A percentile compares a stretch with the other conserved stretches of the same genome.
These are phyloP conservation scores for Eledone cirrhosa DNA, from an alignment of 2,888 invertebrate species.

Conservation along the genomic window DNA sequence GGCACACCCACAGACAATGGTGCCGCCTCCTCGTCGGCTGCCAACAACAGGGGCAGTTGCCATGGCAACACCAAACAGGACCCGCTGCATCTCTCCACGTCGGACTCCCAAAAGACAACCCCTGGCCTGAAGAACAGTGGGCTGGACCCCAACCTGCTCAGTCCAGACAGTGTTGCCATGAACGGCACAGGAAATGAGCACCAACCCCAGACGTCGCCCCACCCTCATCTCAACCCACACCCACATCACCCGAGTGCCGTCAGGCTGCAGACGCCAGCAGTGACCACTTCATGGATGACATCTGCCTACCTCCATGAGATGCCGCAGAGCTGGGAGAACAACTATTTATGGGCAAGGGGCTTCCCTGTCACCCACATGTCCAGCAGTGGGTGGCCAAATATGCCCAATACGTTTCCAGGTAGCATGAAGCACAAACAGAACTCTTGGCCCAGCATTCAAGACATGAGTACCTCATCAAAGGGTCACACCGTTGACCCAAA, in stretches of 20 bases:
- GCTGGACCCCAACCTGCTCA: not conserved
- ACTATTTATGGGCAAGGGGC: conserved; percentile 15
- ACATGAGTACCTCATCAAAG: not conserved
- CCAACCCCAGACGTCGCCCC: not conserved
- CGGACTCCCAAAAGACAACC: not conserved
- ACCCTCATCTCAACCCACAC: not conserved
- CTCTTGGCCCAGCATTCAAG: conserved; percentile 24
- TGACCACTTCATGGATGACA: conserved; percentile 23
- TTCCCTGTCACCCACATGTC: conserved; percentile 17
- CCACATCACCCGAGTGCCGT: conserved; percentile 18
- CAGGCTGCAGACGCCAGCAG: not conserved
- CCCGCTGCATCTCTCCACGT: not conserved
- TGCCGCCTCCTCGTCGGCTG: not conserved
- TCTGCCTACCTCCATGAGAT: conserved; percentile 14
- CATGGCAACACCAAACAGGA: conserved; percentile 19
- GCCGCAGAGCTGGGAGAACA: conserved; percentile 22
- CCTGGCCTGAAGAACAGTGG: conserved; percentile 20
- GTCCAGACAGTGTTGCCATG: not conserved
- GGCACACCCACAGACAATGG: too few relatives aligned
- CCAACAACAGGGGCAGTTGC: not conserved
- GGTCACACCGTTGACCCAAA: too few relatives aligned
- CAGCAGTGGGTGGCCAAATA: conserved; percentile 12
- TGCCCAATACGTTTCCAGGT: conserved; percentile 16
- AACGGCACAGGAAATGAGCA: not conserved
- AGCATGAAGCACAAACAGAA: conserved; percentile 21